Evolutionary conservation across 1,140 invertebrate genomes (phyloP), one percentile per base, ranked within the genome.

Genomic region (Drosophila prosaltans): DNA sequence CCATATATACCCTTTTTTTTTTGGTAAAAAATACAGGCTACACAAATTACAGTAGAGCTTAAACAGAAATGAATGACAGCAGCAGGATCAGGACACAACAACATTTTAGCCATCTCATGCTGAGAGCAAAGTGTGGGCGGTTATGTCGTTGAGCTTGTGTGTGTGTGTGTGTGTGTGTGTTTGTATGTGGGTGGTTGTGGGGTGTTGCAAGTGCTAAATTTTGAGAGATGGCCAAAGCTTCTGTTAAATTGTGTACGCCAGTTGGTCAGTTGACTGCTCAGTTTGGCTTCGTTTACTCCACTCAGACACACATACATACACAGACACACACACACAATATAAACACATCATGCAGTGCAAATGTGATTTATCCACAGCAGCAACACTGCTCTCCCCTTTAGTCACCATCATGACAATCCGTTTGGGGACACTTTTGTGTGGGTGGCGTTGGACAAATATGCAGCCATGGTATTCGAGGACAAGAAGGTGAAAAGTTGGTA

Each of bases 141-240:
- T 51, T 51, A 51, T 59, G 57, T 59, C 57, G 39, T 39, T 39
- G 32, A 55, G 32, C 24, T 24, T 24, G 32, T 39, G 28, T 62
- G 24, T 62, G 40, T 69, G 16, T n/a, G 40, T 48, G 54, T 54
- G 26, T 66, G 36, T 64, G 64, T 48, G 51, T 36, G 11, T 59
- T 55, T 28, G 61, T 30, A 28, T 36, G 28, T 1, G 45, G 40
- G 40, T 51, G 71, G 72, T 57, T 36, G 28, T 1, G 45, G 40
- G 40, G 36, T 69, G 72, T 57, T 54, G 71, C 69, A 75, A 72
- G 69, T 79, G 72, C 75, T 77, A 79, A 86, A 88, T 77, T 86
- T 88, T 86, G 83, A 88, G 70, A 83, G 83, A 86, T 88, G 83
- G 69, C 80, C 75, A 79, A 86, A 86, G 74, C 69, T 75, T 81